Base-by-base conservation (phyloP, 2,888 invertebrate species). In the Melinaea menophilus region DNA sequence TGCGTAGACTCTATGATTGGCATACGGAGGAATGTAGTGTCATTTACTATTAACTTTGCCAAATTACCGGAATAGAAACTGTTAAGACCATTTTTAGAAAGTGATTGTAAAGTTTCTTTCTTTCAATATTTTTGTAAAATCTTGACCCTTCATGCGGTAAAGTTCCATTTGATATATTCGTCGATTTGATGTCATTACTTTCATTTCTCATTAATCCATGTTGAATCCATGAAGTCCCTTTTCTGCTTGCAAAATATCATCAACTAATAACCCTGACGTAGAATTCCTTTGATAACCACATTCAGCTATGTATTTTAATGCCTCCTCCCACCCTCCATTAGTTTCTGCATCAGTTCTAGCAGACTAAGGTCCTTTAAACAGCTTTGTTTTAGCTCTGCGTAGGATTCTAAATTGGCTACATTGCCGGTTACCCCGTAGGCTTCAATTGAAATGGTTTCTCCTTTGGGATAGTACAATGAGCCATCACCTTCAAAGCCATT, bases 401-500 rank as follows among this genome's bases (percentile, higher is more conserved):
- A 87, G 55, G 82, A 86, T 2, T 82, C 77, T n/a, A 72, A 63
- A 13, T 74, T 83, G 0, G 86, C 86, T 66, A 88, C 73, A 47
- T 84, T 85, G 0, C 90, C 90, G 4, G 85, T 86, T 13, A 74
- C 71, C 34, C 90, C 90, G 68, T 86, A 86, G 9, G 87, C 90
- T 74, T 90, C 88, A 12, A 90, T 89, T 3, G 74, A 86, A 3
- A 89, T 51, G 9, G 86, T 87, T 0, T 87, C 84, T 11, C 78
- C 85, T 11, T 79, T 69, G 9, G 90, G 90, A 22, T 89, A 22
- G 88, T 7, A 88, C 58, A 12, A 90, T 89, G 0, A 90, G 79
- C 90, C 89, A 90, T 90, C 90, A 2, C 90, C 89, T 2, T 89
- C 90, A 37, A 90, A 86, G 59, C 83, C 74, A 66, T 86, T 89